These are phyloP conservation scores for Eupithecia tripunctaria DNA, from an alignment of 2,888 invertebrate species.

Conservation along the genomic window DNA sequence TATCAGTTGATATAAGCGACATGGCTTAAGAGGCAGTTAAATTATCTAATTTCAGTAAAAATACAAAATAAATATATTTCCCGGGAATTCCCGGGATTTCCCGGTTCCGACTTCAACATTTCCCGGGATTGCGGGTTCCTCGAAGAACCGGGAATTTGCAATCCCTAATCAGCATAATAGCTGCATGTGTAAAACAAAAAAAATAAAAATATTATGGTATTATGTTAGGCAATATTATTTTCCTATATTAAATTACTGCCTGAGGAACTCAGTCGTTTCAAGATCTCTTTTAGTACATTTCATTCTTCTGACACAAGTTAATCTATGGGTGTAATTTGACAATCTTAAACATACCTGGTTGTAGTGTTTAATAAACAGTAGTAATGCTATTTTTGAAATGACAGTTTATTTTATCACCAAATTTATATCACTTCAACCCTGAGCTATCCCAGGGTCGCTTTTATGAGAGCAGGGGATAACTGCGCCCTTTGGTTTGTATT, in stretches of 20 bases:
- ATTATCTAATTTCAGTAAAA: too few relatives aligned
- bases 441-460: too few relatives aligned
- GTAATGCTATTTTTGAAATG: not conserved
- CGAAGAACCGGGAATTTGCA: too few relatives aligned
- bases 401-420: not conserved
- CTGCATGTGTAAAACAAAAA: too few relatives aligned
- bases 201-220: too few relatives aligned
- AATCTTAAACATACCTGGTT: not conserved
- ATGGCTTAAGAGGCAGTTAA: too few relatives aligned
- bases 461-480: not conserved
- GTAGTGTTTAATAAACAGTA: not conserved
- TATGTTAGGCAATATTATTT: not conserved
- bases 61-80: too few relatives aligned
- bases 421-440: not conserved
- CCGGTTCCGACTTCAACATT: too few relatives aligned
- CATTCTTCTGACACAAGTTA: not conserved
- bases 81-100: too few relatives aligned
- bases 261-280: not conserved
- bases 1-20: too few relatives aligned
- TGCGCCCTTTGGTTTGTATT: constrained; percentile 1
- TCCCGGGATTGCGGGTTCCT: too few relatives aligned
- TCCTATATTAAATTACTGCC: not conserved
- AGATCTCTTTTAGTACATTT: not conserved
- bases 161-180: too few relatives aligned
- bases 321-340: not conserved